Evolutionary conservation across 2,113 vertebrate species (phyloP), one percentile per base, ranked within the genome.

Genomic region (Anhinga anhinga): DNA sequence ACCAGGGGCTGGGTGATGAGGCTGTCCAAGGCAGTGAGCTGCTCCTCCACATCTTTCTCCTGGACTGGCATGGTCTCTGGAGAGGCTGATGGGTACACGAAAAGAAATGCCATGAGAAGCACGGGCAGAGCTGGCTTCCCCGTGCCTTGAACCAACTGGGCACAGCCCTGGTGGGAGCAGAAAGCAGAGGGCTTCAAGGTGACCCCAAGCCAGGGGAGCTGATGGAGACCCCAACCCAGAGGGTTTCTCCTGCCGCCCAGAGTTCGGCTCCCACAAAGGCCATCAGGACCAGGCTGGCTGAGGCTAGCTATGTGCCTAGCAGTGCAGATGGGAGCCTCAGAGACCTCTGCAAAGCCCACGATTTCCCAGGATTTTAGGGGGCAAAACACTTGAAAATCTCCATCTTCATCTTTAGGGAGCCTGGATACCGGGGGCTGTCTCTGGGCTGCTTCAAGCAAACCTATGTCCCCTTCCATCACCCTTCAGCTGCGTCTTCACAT

Each of bases 71-170:
- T 26, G 32, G 5, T 90, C 63, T 53, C 89, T 22, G 55, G 22
- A 67, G 69, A 66, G 25, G 56, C 49, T 94, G 91, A 9, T 2
- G 7, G 32, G 44, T 32, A 72, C 50, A 55, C 0, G 6, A 72
- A 85, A 81, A 29, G n/a, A 71, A 61, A 93, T 1, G 13, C 21
- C 2, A 2, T 71, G 27, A 62, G 62, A 50, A 10, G 13, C 27
- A 38, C 0, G 1, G 52, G 38, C 36, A 91, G 30, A 52, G 13
- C 13, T 3, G 2, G 30, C 6, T 67, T 71, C 23, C 61, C 44
- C 3, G 0, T n/a, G 29, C 47, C 23, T 42, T 0, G 0, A 62
- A 56, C 21, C 25, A 34, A 36, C 21, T 5, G 0, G 56, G 61
- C 25, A 67, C n/a, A 77, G 53, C 27, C 25, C 79, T 38, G 19